These are phyloP conservation scores for Syngnathus typhle DNA, from an alignment of 2,113 vertebrate genomes.

Conservation along the genomic window DNA sequence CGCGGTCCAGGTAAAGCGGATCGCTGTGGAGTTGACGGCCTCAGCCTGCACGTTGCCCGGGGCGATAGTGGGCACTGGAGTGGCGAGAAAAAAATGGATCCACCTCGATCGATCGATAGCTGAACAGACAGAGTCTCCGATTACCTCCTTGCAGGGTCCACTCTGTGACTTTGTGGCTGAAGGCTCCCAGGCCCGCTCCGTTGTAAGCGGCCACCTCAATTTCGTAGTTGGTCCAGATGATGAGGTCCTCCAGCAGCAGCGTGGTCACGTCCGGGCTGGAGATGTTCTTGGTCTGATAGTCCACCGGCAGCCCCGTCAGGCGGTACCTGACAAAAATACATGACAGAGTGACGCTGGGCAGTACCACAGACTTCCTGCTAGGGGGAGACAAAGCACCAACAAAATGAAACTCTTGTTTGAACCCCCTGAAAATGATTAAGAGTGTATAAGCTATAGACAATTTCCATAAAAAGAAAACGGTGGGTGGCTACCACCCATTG, in stretches of 20 bases:
- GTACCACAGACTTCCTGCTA: conserved; percentile 31
- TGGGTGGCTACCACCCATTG: no score
- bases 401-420: conserved; percentile 8
- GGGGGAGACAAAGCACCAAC: conserved; percentile 60
- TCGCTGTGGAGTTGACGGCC: conserved; percentile 88
- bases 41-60: conserved; percentile 86
- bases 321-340: conserved; percentile 78
- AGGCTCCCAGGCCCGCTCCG: conserved; percentile 84
- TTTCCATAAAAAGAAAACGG: no score
- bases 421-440: no score
- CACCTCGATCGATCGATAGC: neutral
- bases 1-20: conserved; percentile 91
- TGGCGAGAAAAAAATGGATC: neutral
- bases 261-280: conserved; percentile 87
- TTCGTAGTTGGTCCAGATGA: conserved; percentile 99
- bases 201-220: conserved; percentile 97
- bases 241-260: conserved; percentile 91
- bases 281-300: conserved; percentile 95
- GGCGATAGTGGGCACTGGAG: conserved; percentile 88
- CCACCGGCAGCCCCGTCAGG: conserved; percentile 88
- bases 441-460: no score
- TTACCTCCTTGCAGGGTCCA: conserved; percentile 87
- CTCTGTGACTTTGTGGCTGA: conserved; percentile 92
- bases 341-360: conserved; percentile 13
- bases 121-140: neutral